Evolutionary conservation across 2,888 invertebrate species (phyloP), one percentile per base, ranked within the genome.

Genomic region (Papilio elwesi): DNA sequence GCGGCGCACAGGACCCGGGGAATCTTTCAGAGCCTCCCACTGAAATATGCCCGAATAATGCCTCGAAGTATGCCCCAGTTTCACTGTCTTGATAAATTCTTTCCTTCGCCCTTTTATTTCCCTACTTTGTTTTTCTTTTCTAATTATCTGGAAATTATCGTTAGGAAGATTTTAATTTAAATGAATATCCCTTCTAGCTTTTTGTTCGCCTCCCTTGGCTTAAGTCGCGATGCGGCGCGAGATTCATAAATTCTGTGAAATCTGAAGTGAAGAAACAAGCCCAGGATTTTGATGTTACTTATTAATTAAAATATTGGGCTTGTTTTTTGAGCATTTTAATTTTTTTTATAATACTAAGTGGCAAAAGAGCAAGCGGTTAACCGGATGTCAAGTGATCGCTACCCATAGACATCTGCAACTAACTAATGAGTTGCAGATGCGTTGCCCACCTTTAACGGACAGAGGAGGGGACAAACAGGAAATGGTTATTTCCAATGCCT

Each of bases 21-120:
- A 72, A 70, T 68, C 62, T 72, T 74, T 47, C 53, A 71, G 55
- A 75, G 68, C 59, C 11, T 63, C 13, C 52, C 70, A 63, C 57
- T 68, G 71, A 70, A 75, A 73, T 73, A 73, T 68, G 43, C 43
- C 51, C 63, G 59, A 48, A 59, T 52, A 43, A 73, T 15, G 70
- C 26, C 63, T 63, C 15, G 43, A 62, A 70, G 43, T 70, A 52
- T 48, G 49, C 47, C 53, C 15, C 16, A 53, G 52, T 47, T 68
- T 74, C 59, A 10, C 48, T 48, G 49, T 70, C 43, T 66, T 74
- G 59, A 67, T 51, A 51, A 63, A 66, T 68, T 52, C 12, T 47
- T 48, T 70, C n/a, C 47, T 51, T 52, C 12, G 15, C 26, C 63
- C 57, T 62, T 67, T 62, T 66, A 9, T 38, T 67, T 47, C 11